phyloP scores from a whole-genome alignment of 2,888 invertebrate genomes.

The Linnaemya tessellans region DNA sequence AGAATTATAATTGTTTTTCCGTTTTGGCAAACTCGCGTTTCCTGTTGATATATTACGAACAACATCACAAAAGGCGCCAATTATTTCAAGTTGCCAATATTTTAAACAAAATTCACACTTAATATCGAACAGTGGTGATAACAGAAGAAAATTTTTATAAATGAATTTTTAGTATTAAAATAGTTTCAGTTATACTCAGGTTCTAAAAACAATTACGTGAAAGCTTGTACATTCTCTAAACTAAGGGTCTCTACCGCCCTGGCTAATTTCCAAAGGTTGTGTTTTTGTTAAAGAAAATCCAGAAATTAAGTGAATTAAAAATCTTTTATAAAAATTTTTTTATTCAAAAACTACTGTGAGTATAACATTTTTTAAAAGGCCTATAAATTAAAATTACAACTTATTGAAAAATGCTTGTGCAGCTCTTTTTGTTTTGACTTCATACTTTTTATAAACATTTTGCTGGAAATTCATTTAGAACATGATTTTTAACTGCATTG shows the following conservation, averaged over 20 bases:
- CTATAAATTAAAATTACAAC: constrained; percentile 39
- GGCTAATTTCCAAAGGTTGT: too few species aligned
- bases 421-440: not conserved
- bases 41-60: constrained; percentile 52
- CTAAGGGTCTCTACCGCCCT: too few species aligned
- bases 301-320: too few species aligned
- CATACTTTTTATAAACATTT: constrained; percentile 40
- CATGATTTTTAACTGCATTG: constrained; percentile 71
- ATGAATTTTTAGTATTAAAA: not conserved
- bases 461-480: constrained; percentile 62
- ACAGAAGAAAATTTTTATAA: not conserved
- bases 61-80: constrained; percentile 62
- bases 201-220: too few species aligned
- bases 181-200: not conserved
- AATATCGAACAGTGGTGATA: constrained; percentile 22
- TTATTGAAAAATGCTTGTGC: constrained; percentile 8
- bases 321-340: too few species aligned
- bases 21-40: constrained; percentile 74
- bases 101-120: constrained; percentile 62
- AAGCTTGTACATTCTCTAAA: too few species aligned
- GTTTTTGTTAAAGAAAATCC: too few species aligned
- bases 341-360: not conserved
- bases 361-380: not conserved
- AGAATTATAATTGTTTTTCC: constrained; percentile 60
- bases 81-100: constrained; percentile 59